Evolutionary conservation across 2,113 vertebrate genomes (phyloP).

Genomic region (Gadus chalcogrammus): DNA sequence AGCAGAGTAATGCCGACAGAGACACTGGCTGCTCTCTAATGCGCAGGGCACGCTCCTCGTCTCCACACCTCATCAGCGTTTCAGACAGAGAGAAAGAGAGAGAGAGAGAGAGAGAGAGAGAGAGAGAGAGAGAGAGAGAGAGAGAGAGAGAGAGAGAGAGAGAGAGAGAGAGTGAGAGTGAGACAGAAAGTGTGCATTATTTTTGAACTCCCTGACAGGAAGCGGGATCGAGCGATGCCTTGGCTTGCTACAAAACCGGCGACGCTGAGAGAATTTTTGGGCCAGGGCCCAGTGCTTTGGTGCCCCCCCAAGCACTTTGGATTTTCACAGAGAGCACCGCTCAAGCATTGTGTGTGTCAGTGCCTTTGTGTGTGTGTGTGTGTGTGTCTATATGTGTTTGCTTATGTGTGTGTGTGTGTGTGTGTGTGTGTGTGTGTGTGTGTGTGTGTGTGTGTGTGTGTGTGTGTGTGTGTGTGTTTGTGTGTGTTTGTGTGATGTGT

Average conservation of each 20-base stretch:
- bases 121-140: constrained; percentile 48
- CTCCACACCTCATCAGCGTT: constrained; percentile 56
- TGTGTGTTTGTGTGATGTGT: no score
- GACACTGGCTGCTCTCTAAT: no score
- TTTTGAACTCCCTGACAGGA: constrained; percentile 61
- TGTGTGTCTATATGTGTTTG: no score
- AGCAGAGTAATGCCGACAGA: no score
- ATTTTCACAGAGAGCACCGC: constrained; percentile 37
- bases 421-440: no score
- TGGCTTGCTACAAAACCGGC: constrained; percentile 49
- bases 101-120: constrained; percentile 54
- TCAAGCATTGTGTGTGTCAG: neutral
- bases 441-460: no score
- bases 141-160: constrained; percentile 53
- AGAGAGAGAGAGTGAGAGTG: constrained; percentile 47
- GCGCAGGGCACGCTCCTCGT: no score
- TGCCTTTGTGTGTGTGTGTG: no score
- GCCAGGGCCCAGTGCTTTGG: constrained; percentile 44
- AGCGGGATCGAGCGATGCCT: constrained; percentile 53
- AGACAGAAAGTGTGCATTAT: constrained; percentile 58
- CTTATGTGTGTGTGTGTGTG: no score
- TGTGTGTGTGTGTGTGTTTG: no score
- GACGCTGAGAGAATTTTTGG: constrained; percentile 60
- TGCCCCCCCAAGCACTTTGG: constrained; percentile 40
- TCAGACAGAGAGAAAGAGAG: constrained; percentile 43